Base-by-base conservation (phyloP, 2,888 invertebrate genomes). In the Amblyteles armatorius region DNA sequence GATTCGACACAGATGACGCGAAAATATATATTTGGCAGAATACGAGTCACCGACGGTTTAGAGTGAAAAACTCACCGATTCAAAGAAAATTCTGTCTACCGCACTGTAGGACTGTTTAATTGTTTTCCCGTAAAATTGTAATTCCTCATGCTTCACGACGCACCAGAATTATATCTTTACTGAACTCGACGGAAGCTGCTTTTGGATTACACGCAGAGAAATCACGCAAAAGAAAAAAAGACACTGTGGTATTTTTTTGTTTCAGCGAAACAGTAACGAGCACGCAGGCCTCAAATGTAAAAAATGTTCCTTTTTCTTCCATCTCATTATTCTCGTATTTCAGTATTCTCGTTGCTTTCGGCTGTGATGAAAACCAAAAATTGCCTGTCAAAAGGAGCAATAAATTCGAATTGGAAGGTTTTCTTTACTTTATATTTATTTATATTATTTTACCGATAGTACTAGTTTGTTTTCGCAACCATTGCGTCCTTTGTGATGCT, bases 211-310 rank as follows among this genome's bases (percentile, higher is more conserved):
- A 11, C 26, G 57, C 57, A 57, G 22, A 26, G 11, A 57, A 57
- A 13, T 57, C 13, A 29, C 26, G 50, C 52, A 52, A 29, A 71
- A 16, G 36, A 36, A 9, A 33, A 33, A 50, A 52, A 57, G 22
- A 22, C 22, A 9, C 13, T 22, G 57, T 22, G 57, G n/a, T n/a
- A n/a, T n/a, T n/a, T n/a, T n/a, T 57, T 57, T 22, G 57, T 57
- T 57, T 57, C 22, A 22, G 22, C 22, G n/a, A 50, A 52, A n/a
- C 50, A 19, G n/a, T 19, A 9, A 72, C 2, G n/a, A 29, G 29
- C 29, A 63, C 48, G 33, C 63, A 29, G 63, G 63, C 74, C 74
- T 74, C 60, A 67, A 7, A 26, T 67, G n/a, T 16, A 22, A 7
- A 16, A 16, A 36, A 50, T 52, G 7, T 16, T n/a, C 68, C 26